Evolutionary conservation across 30 jellyfish, hydroid and myxozoan species (phyloP).

Genomic region (Pelagia noctiluca): DNA sequence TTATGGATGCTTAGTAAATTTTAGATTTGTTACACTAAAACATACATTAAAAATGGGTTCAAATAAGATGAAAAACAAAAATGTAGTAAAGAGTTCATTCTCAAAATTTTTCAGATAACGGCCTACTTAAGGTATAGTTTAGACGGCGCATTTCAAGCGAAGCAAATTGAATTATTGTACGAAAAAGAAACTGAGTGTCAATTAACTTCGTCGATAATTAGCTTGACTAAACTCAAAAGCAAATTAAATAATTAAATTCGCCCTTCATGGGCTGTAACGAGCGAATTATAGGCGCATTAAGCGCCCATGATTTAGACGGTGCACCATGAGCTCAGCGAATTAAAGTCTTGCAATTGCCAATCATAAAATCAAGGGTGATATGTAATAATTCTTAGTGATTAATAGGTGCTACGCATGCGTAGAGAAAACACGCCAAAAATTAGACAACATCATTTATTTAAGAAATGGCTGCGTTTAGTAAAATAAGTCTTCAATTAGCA

Average conservation of each 20-base stretch:
- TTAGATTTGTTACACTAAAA: no score
- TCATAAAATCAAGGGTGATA: not conserved
- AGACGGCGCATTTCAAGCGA: not conserved
- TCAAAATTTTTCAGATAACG: no score
- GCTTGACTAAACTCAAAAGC: not conserved
- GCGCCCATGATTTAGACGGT: not conserved
- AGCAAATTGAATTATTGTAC: not conserved
- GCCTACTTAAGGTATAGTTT: not conserved
- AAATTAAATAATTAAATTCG: not conserved
- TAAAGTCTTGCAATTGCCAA: not conserved
- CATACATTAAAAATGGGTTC: no score
- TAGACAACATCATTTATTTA: not conserved
- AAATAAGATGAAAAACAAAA: no score
- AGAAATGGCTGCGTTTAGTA: slow-evolving; percentile 2
- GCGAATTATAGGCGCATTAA: slow-evolving; percentile 1
- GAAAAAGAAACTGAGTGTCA: not conserved
- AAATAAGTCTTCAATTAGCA: not conserved
- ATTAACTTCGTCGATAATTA: not conserved
- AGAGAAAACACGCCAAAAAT: not conserved
- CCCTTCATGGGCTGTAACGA: not conserved
- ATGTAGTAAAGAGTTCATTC: no score
- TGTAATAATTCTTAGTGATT: not conserved
- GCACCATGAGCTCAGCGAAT: slow-evolving; percentile 2
- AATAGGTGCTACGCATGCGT: not conserved
- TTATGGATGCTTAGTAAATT: no score